Evolutionary conservation across 2,113 vertebrate genomes (phyloP), one percentile per base, ranked within the genome.

Genomic region (Gymnocephalus cernua): DNA sequence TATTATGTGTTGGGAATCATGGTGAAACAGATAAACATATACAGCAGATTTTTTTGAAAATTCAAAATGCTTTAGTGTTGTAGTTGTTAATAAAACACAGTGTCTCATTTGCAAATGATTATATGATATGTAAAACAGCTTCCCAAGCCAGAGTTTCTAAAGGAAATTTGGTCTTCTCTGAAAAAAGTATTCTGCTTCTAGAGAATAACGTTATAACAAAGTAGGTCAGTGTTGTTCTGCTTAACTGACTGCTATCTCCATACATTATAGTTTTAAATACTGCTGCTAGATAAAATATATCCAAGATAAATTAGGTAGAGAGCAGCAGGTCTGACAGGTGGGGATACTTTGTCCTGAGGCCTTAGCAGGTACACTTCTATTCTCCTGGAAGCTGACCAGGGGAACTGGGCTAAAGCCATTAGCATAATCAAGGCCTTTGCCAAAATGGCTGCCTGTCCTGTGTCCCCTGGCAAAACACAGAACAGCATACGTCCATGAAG

Each of bases 381-480:
- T 67, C 62, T 56, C 50, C 51, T 75, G 81, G 74, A 86, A 47
- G 19, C 62, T 56, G 76, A 88, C 80, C 80, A 80, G 63, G 11
- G 67, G 62, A 83, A 53, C 23, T 29, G 27, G 18, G 80, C 80
- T 76, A 77, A 70, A 65, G 77, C 68, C 72, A 88, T 88, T 83
- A 80, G 62, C 72, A 83, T 73, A 48, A 65, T 63, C 59, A 47
- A 29, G 50, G 54, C 29, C 53, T 66, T 51, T 82, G 82, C 75
- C 71, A 85, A 82, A 73, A 85, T 29, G 65, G 48, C 61, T 51
- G 64, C 32, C 50, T 53, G 54, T 72, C 19, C 35, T 54, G 58
- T 1, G 7, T 85, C 79, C 76, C 75, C 32, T 45, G 71, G 79
- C 56, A 69, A 35, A 64, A 84, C 80, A 66, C 9, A 54, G 27